These are phyloP conservation scores for Neolamprologus sp. DNA, from an alignment of 2,113 vertebrate species.

Conservation along the genomic window DNA sequence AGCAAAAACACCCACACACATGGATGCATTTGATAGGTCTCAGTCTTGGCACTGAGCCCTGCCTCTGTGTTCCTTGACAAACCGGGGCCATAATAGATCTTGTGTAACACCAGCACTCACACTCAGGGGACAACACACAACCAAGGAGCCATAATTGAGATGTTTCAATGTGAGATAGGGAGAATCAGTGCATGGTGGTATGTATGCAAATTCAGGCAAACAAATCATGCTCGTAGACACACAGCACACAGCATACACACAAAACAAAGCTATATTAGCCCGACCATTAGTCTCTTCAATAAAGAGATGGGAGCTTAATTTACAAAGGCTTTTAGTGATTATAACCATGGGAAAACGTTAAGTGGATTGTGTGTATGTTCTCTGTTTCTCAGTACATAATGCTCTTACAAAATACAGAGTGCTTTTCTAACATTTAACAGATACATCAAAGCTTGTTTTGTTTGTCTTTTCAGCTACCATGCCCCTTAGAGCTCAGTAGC, in stretches of 20 bases:
- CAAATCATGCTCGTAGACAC: background rate
- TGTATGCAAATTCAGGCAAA: constrained; percentile 3
- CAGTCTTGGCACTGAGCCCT: constrained; percentile 22
- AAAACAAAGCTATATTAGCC: background rate
- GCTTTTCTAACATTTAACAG: background rate
- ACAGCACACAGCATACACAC: background rate
- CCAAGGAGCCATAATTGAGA: constrained; percentile 19
- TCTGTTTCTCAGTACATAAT: background rate
- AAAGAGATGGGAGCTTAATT: background rate
- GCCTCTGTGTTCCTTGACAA: constrained; percentile 23
- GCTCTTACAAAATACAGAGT: background rate
- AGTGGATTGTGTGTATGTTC: background rate
- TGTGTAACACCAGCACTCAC: background rate
- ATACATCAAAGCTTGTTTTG: background rate
- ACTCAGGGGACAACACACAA: background rate
- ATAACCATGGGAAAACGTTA: background rate
- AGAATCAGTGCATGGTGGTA: background rate
- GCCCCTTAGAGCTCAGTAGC: background rate
- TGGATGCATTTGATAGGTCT: background rate
- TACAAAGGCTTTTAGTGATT: background rate
- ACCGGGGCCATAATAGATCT: constrained; percentile 26
- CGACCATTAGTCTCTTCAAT: background rate
- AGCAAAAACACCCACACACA: background rate
- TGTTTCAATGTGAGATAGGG: background rate
- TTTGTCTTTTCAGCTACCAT: background rate